phyloP scores from a whole-genome alignment of 2,113 vertebrate species.

The Oreochromis niloticus region DNA sequence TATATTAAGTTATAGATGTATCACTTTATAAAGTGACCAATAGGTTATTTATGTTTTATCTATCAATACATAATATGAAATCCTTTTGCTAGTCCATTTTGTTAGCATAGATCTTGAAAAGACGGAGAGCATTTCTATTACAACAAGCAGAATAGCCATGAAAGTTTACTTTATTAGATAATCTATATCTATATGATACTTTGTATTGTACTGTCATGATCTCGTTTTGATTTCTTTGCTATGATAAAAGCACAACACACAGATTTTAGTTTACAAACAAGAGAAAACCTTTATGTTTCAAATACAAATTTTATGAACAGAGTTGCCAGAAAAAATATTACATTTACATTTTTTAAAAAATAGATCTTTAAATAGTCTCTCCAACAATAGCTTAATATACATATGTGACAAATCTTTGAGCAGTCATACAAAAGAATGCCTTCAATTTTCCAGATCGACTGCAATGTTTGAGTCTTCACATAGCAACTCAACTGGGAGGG shows the following conservation, averaged over 20 bases:
- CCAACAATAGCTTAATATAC: constrained; percentile 72
- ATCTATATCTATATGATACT: neutral
- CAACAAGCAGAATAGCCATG: neutral
- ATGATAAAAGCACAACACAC: constrained; percentile 12
- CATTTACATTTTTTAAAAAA: constrained; percentile 72
- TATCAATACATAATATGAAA: neutral
- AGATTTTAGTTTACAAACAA: constrained; percentile 33
- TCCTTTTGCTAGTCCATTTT: neutral
- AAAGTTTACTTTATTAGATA: neutral
- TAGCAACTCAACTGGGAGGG: constrained; percentile 15
- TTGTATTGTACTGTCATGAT: neutral
- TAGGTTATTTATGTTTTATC: neutral
- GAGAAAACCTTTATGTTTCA: constrained; percentile 52
- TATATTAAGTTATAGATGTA: neutral
- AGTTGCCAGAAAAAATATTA: constrained; percentile 45
- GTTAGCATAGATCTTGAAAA: neutral
- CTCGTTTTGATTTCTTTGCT: neutral
- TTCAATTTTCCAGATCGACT: constrained; percentile 1
- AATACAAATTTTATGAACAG: constrained; percentile 51
- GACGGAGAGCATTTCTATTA: neutral
- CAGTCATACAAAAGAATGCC: constrained; percentile 37
- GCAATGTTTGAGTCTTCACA: constrained; percentile 25
- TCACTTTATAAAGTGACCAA: neutral
- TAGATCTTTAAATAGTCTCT: constrained; percentile 80
- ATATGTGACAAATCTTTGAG: constrained; percentile 69